These are phyloP conservation scores for Spermophilus dauricus DNA, from an alignment of 2,113 vertebrate genomes.

Conservation along the genomic window DNA sequence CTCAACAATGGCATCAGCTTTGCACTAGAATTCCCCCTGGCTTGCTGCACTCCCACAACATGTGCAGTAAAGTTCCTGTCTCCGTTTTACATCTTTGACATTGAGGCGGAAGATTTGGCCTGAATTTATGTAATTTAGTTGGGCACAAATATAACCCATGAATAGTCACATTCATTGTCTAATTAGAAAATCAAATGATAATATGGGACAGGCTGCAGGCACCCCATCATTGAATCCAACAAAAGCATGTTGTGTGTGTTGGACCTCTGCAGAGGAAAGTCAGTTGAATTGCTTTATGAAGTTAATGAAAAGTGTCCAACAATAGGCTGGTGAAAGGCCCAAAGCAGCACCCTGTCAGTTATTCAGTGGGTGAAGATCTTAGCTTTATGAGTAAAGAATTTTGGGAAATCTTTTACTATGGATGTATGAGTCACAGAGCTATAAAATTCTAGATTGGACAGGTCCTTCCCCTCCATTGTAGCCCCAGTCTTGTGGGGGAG, in stretches of 20 bases:
- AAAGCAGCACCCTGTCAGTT: conserved; percentile 48
- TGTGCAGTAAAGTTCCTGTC: conserved; percentile 75
- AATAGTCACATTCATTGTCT: conserved; percentile 83
- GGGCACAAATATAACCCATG: conserved; percentile 80
- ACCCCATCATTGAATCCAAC: conserved; percentile 61
- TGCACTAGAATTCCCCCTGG: conserved; percentile 58
- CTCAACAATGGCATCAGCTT: conserved; percentile 4
- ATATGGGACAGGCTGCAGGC: conserved; percentile 76
- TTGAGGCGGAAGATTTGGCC: conserved; percentile 85
- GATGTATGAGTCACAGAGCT: conserved; percentile 53
- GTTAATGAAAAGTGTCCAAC: conserved; percentile 63
- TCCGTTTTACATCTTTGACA: conserved; percentile 82
- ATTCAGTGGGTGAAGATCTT: conserved; percentile 79
- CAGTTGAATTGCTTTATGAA: conserved; percentile 58
- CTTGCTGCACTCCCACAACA: conserved; percentile 73
- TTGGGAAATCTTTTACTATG: conserved; percentile 69
- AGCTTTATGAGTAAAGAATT: conserved; percentile 77
- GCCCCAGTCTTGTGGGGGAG: not conserved
- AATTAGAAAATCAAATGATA: conserved; percentile 84
- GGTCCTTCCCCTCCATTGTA: not conserved
- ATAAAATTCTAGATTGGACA: conserved; percentile 69
- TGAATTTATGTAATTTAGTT: conserved; percentile 85
- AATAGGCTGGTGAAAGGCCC: not conserved
- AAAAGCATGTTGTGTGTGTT: conserved; percentile 62
- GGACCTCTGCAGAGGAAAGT: conserved; percentile 32